Conservation (phyloP, 2,888 invertebrate genomes). For the Eupsilia transversa region DNA sequence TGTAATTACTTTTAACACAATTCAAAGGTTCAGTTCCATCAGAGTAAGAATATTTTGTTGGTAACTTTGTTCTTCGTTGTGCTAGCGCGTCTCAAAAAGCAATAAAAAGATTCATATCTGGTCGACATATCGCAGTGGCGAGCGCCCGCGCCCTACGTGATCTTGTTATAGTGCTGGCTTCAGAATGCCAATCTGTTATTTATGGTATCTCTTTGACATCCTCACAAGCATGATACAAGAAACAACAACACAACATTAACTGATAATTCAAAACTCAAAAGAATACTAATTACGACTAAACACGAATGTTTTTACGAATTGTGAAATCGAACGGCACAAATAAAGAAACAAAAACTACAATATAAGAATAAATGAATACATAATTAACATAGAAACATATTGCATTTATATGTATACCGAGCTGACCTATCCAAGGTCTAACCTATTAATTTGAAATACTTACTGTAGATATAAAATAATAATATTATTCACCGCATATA, state of each 20-base stretch:
- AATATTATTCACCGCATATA: conserved; percentile 55
- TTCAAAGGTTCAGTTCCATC: conserved; percentile 8
- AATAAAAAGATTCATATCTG: conserved; percentile 75
- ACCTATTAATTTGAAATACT: conserved; percentile 56
- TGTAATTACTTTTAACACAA: background rate
- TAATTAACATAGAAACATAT: conserved; percentile 25
- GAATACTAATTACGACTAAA: conserved; percentile 24
- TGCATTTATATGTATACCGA: conserved; percentile 35
- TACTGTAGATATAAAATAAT: conserved; percentile 45
- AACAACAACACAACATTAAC: conserved; percentile 10
- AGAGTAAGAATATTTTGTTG: background rate
- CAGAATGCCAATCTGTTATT: conserved; percentile 64
- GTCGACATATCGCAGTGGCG: conserved; percentile 70
- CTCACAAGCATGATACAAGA: conserved; percentile 12
- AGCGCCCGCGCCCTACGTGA: conserved; percentile 70
- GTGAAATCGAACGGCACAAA: conserved; percentile 36
- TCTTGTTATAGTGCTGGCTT: conserved; percentile 72
- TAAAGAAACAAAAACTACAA: conserved; percentile 30
- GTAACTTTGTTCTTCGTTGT: conserved; percentile 25
- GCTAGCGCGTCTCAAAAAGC: conserved; percentile 69
- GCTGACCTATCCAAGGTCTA: conserved; percentile 60
- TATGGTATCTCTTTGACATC: conserved; percentile 66
- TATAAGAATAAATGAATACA: conserved; percentile 37
- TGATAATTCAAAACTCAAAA: conserved; percentile 20
- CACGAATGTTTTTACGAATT: conserved; percentile 21